These are phyloP conservation scores for Melanotaenia duboulayi DNA, from an alignment of 2,113 vertebrate species.

Conservation along the genomic window DNA sequence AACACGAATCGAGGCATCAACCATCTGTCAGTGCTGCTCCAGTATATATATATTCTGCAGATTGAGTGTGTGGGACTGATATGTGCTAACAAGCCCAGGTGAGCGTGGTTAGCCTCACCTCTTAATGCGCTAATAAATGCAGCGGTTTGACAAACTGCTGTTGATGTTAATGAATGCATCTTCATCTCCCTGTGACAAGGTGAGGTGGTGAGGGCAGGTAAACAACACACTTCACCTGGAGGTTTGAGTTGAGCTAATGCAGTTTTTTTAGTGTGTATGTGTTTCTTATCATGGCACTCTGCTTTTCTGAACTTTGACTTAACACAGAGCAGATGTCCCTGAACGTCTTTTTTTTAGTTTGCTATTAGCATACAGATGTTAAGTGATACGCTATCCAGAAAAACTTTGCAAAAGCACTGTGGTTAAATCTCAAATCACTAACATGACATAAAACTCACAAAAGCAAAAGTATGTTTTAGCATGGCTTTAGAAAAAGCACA, in stretches of 20 bases:
- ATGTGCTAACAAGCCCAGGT: constrained; percentile 84
- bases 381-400: constrained; percentile 27
- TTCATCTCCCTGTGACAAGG: constrained; percentile 89
- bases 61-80: constrained; percentile 51
- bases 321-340: constrained; percentile 74
- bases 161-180: constrained; percentile 90
- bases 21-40: constrained; percentile 58
- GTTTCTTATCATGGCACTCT: constrained; percentile 54
- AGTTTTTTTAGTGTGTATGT: constrained; percentile 25
- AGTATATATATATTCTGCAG: constrained; percentile 59
- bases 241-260: constrained; percentile 31
- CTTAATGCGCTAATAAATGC: constrained; percentile 90
- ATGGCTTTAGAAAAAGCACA: neutral
- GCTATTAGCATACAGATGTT: constrained; percentile 67
- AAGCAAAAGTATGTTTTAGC: neutral
- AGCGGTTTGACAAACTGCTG: constrained; percentile 87
- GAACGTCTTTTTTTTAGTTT: constrained; percentile 50
- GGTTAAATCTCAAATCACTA: constrained; percentile 10
- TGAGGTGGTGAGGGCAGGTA: constrained; percentile 81
- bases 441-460: constrained; percentile 12
- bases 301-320: constrained; percentile 67
- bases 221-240: constrained; percentile 68
- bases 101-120: constrained; percentile 83
- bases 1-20: constrained; percentile 59
- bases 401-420: constrained; percentile 25